A percentile compares a stretch with the other conserved stretches of the same genome.
These are phyloP conservation scores for Syritta pipiens DNA, from an alignment of 2,888 invertebrate genomes.

Conservation along the genomic window DNA sequence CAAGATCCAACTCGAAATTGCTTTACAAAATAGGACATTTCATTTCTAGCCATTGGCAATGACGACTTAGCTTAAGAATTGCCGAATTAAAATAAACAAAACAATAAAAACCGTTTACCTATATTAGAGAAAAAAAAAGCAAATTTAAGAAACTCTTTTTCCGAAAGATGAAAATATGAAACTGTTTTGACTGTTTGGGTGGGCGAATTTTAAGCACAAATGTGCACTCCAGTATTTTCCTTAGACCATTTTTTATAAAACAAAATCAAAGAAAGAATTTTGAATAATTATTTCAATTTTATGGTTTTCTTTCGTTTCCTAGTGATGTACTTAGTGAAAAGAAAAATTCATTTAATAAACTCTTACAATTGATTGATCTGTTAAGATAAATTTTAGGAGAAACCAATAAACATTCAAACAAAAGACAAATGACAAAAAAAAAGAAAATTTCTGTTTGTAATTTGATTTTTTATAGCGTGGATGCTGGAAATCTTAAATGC, in stretches of 20 bases:
- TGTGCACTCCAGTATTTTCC: conserved; percentile 29
- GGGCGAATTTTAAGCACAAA: conserved; percentile 2
- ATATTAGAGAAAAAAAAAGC: conserved; percentile 1
- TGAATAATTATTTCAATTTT: too few species aligned
- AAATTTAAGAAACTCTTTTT: too few species aligned
- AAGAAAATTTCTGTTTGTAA: too few species aligned
- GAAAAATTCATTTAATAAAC: conserved; percentile 21
- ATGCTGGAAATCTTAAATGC: too few species aligned
- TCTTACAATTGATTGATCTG: conserved; percentile 44
- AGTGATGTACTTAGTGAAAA: too few species aligned
- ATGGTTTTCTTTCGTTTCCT: too few species aligned
- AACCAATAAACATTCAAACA: conserved; percentile 34
- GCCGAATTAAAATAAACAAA: conserved; percentile 7
- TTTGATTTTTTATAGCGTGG: too few species aligned
- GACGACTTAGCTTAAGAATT: conserved; percentile 31
- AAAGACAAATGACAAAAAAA: conserved; percentile 11
- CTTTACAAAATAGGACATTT: conserved; percentile 26
- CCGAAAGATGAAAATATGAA: neutral
- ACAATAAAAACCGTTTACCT: conserved; percentile 7
- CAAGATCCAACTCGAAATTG: conserved; percentile 19
- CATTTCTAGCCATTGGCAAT: conserved; percentile 52
- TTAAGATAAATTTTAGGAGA: conserved; percentile 48
- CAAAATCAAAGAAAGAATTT: too few species aligned
- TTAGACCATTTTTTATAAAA: too few species aligned
- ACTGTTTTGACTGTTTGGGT: too few species aligned